Conservation (phyloP, 2,888 invertebrate genomes). For the Mesorhabditis spiculigera region DNA sequence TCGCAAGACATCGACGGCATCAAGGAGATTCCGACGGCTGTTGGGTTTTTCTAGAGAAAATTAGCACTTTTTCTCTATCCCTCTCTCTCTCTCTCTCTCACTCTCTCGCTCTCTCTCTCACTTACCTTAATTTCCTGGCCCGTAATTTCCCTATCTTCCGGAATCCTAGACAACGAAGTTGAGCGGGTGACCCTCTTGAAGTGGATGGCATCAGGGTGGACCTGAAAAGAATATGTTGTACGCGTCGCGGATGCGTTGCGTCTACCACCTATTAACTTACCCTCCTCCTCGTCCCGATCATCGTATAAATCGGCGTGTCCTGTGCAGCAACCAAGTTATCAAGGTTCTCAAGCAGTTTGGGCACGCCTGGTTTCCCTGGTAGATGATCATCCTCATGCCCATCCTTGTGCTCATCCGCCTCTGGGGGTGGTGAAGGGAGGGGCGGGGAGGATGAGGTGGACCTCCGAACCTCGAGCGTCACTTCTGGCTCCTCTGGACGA, state of each 20-base stretch:
- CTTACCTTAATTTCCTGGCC: neutral
- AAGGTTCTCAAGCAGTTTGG: no score
- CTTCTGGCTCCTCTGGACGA: no score
- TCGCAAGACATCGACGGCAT: neutral
- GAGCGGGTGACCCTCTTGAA: slow-evolving; percentile 4
- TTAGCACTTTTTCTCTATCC: neutral
- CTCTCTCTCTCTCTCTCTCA: neutral
- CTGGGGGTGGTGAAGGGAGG: no score
- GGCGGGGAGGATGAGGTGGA: no score
- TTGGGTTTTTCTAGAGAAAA: neutral
- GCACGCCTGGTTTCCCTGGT: no score
- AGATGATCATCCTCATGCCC: no score
- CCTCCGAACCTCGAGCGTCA: no score
- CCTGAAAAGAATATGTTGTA: neutral
- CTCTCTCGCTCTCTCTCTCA: neutral
- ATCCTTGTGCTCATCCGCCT: no score
- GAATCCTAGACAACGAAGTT: neutral
- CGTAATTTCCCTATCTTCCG: neutral
- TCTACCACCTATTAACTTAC: neutral
- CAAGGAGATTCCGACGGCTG: neutral
- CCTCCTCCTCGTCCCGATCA: slow-evolving; percentile 3
- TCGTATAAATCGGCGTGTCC: neutral
- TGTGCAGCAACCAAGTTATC: no score
- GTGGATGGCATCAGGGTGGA: neutral
- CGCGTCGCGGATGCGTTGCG: no score